A percentile compares a stretch with the other conserved stretches of the same genome.
Evolutionary conservation across 2,113 vertebrate species (phyloP).

Genomic region (Reinhardtius hippoglossoides): DNA sequence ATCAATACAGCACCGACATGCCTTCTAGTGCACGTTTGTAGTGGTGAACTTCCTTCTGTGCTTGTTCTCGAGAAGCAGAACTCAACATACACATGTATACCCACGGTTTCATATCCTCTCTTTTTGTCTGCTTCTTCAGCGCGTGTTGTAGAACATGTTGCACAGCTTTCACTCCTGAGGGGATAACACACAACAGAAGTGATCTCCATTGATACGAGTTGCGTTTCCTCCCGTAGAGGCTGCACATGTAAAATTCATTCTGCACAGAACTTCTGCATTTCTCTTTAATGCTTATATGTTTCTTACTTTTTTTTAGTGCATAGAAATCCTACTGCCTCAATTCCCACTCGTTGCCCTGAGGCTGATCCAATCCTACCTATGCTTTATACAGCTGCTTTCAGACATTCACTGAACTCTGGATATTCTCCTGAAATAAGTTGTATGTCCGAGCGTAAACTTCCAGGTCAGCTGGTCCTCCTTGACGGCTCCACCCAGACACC

Average conservation of each 20-base stretch:
- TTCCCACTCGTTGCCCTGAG: conserved; percentile 5
- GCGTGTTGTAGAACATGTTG: not conserved
- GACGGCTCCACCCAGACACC: no score
- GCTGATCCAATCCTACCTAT: conserved; percentile 10
- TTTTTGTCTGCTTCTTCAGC: not conserved
- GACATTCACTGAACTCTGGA: not conserved
- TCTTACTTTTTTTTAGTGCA: not conserved
- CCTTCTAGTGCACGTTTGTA: no score
- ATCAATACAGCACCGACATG: not conserved
- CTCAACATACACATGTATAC: not conserved
- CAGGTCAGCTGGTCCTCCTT: no score
- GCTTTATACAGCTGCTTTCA: conserved; percentile 1
- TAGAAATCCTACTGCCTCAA: conserved; percentile 1
- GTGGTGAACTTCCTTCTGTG: not conserved
- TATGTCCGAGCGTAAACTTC: no score
- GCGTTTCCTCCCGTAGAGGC: not conserved
- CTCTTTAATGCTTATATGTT: not conserved
- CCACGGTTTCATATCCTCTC: not conserved
- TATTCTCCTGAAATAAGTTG: no score
- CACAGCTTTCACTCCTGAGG: not conserved
- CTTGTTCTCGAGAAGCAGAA: not conserved
- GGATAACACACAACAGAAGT: not conserved
- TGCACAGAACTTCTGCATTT: not conserved
- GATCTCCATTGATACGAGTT: not conserved
- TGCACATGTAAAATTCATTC: conserved; percentile 1